Percentiles rank a stretch among this genome's conserved stretches.
phyloP scores from a whole-genome alignment of 2,113 vertebrate species.

The Elephantulus edwardii region DNA sequence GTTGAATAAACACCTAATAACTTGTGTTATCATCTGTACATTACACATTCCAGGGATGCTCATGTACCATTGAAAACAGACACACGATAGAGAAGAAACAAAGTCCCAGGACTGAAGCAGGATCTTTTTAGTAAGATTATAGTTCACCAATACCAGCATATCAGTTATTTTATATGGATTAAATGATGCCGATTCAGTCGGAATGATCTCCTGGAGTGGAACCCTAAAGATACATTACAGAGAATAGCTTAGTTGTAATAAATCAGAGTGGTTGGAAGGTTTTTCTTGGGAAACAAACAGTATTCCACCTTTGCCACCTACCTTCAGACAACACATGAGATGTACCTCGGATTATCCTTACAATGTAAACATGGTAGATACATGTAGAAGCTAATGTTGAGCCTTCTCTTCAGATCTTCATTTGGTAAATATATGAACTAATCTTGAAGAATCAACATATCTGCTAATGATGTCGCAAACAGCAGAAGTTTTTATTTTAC shows the following conservation, averaged over 20 bases:
- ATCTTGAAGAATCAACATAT: not conserved
- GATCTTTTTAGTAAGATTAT: not conserved
- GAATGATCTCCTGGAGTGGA: not conserved
- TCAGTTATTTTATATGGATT: not conserved
- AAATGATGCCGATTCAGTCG: not conserved
- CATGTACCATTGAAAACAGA: not conserved
- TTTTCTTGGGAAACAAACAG: not conserved
- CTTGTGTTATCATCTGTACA: not conserved
- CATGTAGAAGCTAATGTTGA: not conserved
- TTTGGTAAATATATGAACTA: not conserved
- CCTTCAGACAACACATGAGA: not conserved
- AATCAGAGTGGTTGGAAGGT: not conserved
- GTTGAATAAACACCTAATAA: too few species aligned
- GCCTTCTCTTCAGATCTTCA: not conserved
- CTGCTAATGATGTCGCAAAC: not conserved
- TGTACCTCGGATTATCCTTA: not conserved
- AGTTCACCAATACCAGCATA: not conserved
- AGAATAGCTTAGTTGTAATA: not conserved
- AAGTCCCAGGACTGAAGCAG: not conserved
- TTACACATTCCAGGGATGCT: not conserved
- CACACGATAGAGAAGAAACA: not conserved
- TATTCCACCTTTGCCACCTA: not conserved
- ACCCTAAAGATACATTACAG: not conserved
- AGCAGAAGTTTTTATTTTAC: not conserved
- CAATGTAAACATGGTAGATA: not conserved